A percentile compares a stretch with the other conserved stretches of the same genome.
Conservation (phyloP, 2,888 invertebrate species). For the Melinopterus prodromus region DNA sequence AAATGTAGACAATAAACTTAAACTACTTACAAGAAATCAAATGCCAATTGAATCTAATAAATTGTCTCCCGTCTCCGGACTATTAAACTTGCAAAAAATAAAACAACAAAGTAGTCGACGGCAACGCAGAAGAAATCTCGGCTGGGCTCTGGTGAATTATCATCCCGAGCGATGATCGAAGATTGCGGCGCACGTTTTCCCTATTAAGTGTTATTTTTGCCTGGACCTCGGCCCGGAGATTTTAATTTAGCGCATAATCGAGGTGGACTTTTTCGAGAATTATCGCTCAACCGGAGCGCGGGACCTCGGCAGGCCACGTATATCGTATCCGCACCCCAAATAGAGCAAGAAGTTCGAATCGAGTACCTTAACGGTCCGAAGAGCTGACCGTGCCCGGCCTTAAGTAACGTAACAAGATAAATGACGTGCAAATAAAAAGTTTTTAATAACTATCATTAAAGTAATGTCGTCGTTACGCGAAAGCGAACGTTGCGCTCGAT, state of each 20-base stretch:
- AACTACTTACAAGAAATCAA: too few relatives aligned
- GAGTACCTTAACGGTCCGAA: conserved; percentile 9
- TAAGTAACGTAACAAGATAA: conserved; percentile 30
- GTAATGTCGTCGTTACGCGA: conserved; percentile 30
- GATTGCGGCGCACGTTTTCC: neutral
- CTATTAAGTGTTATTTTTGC: conserved; percentile 4
- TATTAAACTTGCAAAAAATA: too few relatives aligned
- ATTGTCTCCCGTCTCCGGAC: too few relatives aligned
- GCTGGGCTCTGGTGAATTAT: neutral
- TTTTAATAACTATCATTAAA: conserved; percentile 36
- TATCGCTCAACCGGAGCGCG: neutral
- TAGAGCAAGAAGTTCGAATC: neutral
- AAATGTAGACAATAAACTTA: too few relatives aligned
- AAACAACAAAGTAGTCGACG: too few relatives aligned
- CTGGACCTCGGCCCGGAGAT: neutral
- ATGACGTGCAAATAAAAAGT: conserved; percentile 36
- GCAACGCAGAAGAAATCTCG: too few relatives aligned
- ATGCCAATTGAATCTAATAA: too few relatives aligned
- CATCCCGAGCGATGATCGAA: neutral
- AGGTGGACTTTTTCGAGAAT: neutral
- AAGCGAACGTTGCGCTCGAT: conserved; percentile 27
- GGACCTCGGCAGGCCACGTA: neutral
- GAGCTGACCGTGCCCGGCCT: neutral
- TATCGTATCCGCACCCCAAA: neutral
- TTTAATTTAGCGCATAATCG: conserved; percentile 4